These are phyloP conservation scores for Mus pahari DNA, from an alignment of 2,113 vertebrate genomes.

Conservation along the genomic window DNA sequence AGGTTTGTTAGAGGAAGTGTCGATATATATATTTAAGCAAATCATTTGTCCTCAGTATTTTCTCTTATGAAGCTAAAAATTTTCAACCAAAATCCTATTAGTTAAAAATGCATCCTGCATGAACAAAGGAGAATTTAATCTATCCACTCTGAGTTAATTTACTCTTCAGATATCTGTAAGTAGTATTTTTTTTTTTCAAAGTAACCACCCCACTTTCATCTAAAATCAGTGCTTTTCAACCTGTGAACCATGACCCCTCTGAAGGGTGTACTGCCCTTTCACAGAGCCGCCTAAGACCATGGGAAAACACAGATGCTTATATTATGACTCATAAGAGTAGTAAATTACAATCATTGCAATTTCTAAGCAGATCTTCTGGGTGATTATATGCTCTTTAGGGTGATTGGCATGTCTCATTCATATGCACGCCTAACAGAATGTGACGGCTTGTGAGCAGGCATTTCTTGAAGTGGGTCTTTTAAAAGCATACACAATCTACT, in stretches of 20 bases:
- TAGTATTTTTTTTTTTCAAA: constrained; percentile 36
- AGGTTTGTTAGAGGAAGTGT: background rate
- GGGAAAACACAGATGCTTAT: background rate
- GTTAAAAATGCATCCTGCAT: constrained; percentile 42
- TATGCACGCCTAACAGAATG: background rate
- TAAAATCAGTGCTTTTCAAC: background rate
- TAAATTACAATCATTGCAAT: background rate
- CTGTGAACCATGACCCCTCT: background rate
- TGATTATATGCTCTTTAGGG: background rate
- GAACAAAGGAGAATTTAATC: constrained; percentile 9
- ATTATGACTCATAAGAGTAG: background rate
- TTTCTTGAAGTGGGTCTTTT: background rate
- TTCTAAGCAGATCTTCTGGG: background rate
- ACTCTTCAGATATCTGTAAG: background rate
- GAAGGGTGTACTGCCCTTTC: background rate
- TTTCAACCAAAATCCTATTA: constrained; percentile 36
- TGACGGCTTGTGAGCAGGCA: background rate
- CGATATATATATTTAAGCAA: background rate
- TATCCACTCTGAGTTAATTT: background rate
- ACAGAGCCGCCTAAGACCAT: background rate
- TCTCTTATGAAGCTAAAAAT: constrained; percentile 19
- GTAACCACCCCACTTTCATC: background rate
- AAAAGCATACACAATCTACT: background rate
- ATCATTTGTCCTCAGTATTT: background rate
- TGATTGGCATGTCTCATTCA: no score